Evolutionary conservation across 2,797 vertebrate genomes (phyloP), one percentile per base, ranked within the genome.

Genomic region (Alosa sapidissima): DNA sequence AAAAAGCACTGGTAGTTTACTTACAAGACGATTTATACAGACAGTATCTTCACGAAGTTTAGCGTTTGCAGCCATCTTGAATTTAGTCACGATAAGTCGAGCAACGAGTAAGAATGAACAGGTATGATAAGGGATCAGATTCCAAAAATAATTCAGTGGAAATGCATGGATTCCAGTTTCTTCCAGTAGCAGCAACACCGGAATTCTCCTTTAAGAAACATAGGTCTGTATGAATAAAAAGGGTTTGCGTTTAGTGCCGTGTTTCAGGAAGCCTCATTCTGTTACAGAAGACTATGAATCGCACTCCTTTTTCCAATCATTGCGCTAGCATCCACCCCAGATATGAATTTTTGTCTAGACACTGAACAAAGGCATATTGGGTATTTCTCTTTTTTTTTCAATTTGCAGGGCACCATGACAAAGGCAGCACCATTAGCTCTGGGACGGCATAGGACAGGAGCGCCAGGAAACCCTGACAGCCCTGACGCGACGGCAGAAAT

Each of bases 331-430:
- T 78, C 16, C 14, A 21, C 72, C 13, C 16, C 21, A 9, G 72
- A 16, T 78, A 78, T 78, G 36, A 16, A 47, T 47, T 78, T 78
- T 78, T 78, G 14, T 78, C 36, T 78, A 41, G 36, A 78, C 72
- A 47, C 41, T 21, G 72, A 78, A 78, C 41, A 78, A 78, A 78
- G 41, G 72, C 41, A n/a, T 41, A 78, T 78, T 13, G 68, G 68
- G 13, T 41, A 13, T 41, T 19, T 19, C 13, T 14, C 13, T 36
- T 68, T 65, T 24, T 6, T 10, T 41, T 72, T 13, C 36, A 36
- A 72, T 55, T 72, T 72, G 33, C 68, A 36, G 68, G 36, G 68
- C 68, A 72, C n/a, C 14, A 13, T 16, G 33, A 72, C n/a, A 72
- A 72, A 72, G 68, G 11, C 68, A 41, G 68, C 33, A 3, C 11